phyloP scores from a whole-genome alignment of 1,140 invertebrate genomes.

The Lordiphosa mommai region DNA sequence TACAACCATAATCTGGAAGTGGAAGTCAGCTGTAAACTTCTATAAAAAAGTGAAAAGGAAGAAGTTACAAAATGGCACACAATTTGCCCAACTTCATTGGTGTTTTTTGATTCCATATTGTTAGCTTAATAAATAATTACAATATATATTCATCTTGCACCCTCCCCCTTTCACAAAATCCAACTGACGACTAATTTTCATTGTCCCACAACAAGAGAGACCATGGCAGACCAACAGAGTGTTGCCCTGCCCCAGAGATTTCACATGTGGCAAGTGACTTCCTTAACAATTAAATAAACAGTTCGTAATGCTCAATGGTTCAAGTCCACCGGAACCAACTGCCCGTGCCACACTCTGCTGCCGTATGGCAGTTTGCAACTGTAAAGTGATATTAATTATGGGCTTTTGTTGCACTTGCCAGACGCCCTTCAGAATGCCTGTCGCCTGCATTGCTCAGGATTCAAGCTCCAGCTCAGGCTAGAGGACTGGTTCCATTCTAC shows the following conservation, averaged over 20 bases:
- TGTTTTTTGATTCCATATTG: background rate
- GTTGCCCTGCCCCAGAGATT: background rate
- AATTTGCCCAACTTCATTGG: background rate
- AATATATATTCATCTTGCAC: background rate
- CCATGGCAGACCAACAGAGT: background rate
- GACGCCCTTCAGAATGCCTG: too few species aligned
- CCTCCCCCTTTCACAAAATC: background rate
- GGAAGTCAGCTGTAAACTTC: too few species aligned
- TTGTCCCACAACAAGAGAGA: background rate
- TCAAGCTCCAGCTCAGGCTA: background rate
- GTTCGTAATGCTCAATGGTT: slow-evolving; percentile 22
- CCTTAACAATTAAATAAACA: slow-evolving; percentile 34
- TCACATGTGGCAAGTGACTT: slow-evolving; percentile 4
- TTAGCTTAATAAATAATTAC: background rate
- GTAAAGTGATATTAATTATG: slow-evolving; percentile 60
- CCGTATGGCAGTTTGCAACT: slow-evolving; percentile 37
- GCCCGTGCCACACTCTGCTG: slow-evolving; percentile 10
- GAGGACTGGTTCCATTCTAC: slow-evolving; percentile 1
- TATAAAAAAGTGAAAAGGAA: too few species aligned
- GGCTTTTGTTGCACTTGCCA: slow-evolving; percentile 43
- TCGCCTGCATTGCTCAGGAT: slow-evolving; percentile 5
- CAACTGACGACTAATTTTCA: slow-evolving; percentile 23
- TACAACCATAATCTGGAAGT: too few species aligned
- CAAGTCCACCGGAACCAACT: background rate
- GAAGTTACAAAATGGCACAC: too few species aligned